Percentiles rank a stretch among this genome's conserved stretches.
Evolutionary conservation across 2,113 vertebrate species (phyloP).

Genomic region (Xerus inauris): DNA sequence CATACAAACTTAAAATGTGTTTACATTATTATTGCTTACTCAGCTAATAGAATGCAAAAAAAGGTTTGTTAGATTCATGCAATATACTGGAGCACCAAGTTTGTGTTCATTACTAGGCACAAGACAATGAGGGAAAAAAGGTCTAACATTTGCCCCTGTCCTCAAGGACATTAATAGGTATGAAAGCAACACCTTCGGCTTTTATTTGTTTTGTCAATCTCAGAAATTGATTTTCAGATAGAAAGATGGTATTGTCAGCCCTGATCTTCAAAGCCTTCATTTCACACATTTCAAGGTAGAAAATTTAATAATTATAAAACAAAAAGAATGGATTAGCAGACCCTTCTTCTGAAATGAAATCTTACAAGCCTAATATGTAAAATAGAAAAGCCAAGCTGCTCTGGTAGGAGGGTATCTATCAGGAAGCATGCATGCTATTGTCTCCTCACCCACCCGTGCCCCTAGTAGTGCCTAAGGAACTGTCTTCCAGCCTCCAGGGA

Average conservation of each 20-base stretch:
- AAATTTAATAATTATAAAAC: constrained; percentile 31
- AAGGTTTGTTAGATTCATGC: not conserved
- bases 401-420: not conserved
- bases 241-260: not conserved
- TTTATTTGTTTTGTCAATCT: not conserved
- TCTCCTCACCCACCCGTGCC: not conserved
- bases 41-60: not conserved
- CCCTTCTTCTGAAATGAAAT: constrained; percentile 27
- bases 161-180: not conserved
- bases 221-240: constrained; percentile 8
- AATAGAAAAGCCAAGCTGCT: constrained; percentile 24
- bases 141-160: not conserved
- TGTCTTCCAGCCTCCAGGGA: not conserved
- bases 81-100: not conserved
- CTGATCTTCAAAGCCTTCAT: not conserved
- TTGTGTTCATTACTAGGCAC: not conserved
- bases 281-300: constrained; percentile 20
- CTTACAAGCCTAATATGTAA: constrained; percentile 5
- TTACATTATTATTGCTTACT: not conserved
- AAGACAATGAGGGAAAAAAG: not conserved
- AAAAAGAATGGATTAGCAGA: not conserved
- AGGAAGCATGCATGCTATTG: not conserved
- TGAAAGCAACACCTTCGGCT: not conserved
- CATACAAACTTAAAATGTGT: not conserved
- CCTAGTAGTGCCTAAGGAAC: not conserved